phyloP scores from a whole-genome alignment of 1,140 invertebrate genomes.

The Drosophila cardini region DNA sequence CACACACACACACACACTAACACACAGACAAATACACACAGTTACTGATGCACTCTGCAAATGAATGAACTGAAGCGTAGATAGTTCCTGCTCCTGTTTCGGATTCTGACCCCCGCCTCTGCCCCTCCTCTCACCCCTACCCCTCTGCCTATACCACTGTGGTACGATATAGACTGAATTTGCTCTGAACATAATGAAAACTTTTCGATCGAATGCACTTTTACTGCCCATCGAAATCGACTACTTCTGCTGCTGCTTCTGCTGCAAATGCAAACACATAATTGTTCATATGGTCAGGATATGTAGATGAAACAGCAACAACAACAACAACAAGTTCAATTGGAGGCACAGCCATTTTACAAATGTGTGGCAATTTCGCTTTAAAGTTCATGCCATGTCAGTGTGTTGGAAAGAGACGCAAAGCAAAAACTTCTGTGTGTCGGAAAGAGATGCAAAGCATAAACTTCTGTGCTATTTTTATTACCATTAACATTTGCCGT shows the following conservation, averaged over 20 bases:
- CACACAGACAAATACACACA: conserved; percentile 12
- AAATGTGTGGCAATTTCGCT: conserved; percentile 57
- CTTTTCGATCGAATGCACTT: conserved; percentile 81
- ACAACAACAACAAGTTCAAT: conserved; percentile 19
- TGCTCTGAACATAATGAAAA: conserved; percentile 76
- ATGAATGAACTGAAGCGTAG: conserved; percentile 78
- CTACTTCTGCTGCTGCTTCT: conserved; percentile 23
- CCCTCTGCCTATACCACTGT: neutral
- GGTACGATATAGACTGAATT: conserved; percentile 15
- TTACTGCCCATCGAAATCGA: conserved; percentile 43
- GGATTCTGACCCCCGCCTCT: neutral
- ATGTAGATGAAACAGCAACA: conserved; percentile 53
- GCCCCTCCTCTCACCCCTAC: neutral
- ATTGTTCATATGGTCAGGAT: conserved; percentile 63
- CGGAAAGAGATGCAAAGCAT: neutral
- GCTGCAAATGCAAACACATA: conserved; percentile 56
- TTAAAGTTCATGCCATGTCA: conserved; percentile 50
- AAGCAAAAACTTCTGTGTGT: neutral
- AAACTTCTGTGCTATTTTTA: conserved; percentile 29
- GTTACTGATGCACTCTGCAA: conserved; percentile 47
- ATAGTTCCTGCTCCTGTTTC: conserved; percentile 51
- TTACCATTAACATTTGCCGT: conserved; percentile 43
- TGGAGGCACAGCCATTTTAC: conserved; percentile 39
- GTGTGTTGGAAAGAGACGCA: neutral
- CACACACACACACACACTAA: conserved; percentile 8